Conservation (phyloP, 1,140 invertebrate species). For the Drosophila pseudoobscura region DNA sequence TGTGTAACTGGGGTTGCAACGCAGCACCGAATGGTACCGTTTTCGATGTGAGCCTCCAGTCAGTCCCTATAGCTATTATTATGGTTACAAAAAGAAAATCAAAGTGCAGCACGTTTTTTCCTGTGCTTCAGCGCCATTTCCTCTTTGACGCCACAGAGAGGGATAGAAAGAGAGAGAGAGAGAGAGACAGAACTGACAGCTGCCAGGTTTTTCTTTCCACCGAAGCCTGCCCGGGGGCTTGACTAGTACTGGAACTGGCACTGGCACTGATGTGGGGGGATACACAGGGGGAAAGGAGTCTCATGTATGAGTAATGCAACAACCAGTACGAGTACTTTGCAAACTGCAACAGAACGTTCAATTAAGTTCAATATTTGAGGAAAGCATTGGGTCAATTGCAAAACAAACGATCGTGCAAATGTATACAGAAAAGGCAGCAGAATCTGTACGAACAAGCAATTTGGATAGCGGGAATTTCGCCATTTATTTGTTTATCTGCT, state of each 20-base stretch:
- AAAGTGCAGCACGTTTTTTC: conserved; percentile 50
- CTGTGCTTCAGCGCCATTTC: conserved; percentile 16
- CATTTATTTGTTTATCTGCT: conserved; percentile 58
- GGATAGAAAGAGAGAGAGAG: conserved; percentile 10
- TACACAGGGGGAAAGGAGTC: conserved; percentile 7
- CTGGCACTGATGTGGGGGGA: neutral
- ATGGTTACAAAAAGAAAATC: conserved; percentile 41
- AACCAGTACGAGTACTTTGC: conserved; percentile 1
- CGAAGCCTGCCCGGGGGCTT: too few relatives aligned
- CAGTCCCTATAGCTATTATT: conserved; percentile 15
- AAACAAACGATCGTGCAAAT: conserved; percentile 49
- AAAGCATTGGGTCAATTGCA: conserved; percentile 66
- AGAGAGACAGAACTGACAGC: conserved; percentile 7
- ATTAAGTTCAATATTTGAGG: conserved; percentile 72
- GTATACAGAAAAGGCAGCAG: conserved; percentile 22
- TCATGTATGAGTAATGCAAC: conserved; percentile 61
- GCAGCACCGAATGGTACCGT: conserved; percentile 10
- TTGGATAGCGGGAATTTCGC: conserved; percentile 52
- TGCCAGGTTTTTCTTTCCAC: too few relatives aligned
- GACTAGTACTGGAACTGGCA: neutral
- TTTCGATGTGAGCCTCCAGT: conserved; percentile 3
- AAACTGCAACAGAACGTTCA: conserved; percentile 48
- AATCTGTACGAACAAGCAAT: conserved; percentile 29
- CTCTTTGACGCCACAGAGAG: conserved; percentile 1
- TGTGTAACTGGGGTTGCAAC: conserved; percentile 30